Percentiles rank a stretch among this genome's conserved stretches.
phyloP scores from a whole-genome alignment of 2,888 invertebrate genomes.

The Hipparchia sbordonii region DNA sequence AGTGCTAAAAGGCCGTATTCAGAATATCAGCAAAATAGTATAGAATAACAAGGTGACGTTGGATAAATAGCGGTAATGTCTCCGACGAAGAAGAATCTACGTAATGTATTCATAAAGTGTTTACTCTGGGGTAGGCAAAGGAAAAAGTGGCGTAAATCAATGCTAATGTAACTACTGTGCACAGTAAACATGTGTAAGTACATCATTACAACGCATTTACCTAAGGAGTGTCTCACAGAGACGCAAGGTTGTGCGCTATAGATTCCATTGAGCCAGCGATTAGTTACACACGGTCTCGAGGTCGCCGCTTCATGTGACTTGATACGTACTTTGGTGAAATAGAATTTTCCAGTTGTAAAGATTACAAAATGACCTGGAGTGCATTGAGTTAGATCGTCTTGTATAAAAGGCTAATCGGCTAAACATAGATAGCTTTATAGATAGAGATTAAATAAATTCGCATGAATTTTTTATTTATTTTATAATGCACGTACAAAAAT shows the following conservation, averaged over 20 bases:
- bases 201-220: constrained; percentile 6
- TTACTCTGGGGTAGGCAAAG: neutral
- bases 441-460: too few relatives aligned
- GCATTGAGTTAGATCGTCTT: too few relatives aligned
- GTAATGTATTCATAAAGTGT: neutral
- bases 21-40: too few relatives aligned
- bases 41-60: too few relatives aligned
- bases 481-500: too few relatives aligned
- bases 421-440: too few relatives aligned
- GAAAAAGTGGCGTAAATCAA: neutral
- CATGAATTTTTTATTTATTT: too few relatives aligned
- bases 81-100: neutral
- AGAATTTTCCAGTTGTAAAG: constrained; percentile 2
- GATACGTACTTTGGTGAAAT: constrained; percentile 2
- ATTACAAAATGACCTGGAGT: neutral
- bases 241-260: constrained; percentile 36
- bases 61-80: neutral
- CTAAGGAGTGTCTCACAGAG: constrained; percentile 22
- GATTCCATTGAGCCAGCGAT: constrained; percentile 57
- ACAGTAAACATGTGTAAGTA: constrained; percentile 5
- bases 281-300: constrained; percentile 59
- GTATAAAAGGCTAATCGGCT: too few relatives aligned
- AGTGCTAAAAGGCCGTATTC: too few relatives aligned
- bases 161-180: constrained; percentile 1
- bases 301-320: constrained; percentile 43